Base-by-base conservation (phyloP, 1,140 invertebrate species). In the Limonius californicus region DNA sequence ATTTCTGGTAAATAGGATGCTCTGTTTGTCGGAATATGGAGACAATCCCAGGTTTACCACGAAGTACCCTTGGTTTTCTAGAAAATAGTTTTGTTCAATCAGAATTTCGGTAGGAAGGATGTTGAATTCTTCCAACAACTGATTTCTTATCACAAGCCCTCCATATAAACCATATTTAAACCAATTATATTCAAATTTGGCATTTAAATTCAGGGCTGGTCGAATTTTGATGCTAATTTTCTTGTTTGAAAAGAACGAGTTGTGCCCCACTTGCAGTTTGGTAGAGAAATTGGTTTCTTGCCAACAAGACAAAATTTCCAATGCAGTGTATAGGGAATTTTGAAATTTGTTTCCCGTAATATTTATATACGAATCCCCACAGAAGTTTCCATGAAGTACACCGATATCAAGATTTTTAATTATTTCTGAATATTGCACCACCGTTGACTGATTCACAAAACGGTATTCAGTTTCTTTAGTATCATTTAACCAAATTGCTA, bases 51-150 rank as follows among this genome's bases (percentile, higher is more conserved):
- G 76, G 70, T 89, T 94, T 0, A 88, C 89, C 0, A 95, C 93
- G 78, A 92, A 98, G 0, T 86, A 79, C 0, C 97, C 97, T 30
- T 80, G 82, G 76, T 98, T 99, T 8, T 88, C 81, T 57, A 86
- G 84, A 74, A 99, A 98, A 71, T 89, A 87, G 74, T 98, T 99
- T 70, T 95, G 86, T 70, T 89, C 86, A 54, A 99, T 88, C 11
- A 86, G 64, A 45, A 98, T 80, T 62, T 85, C 81, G 0, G 86
- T 85, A 50, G 61, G 0, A 86, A 88, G 16, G 84, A 83, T 43
- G 79, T 85, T 82, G 67, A 90, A 89, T 75, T 91, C 90, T 65
- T 87, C 84, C 68, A 85, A 77, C 21, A 87, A 76, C 69, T 87
- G 77, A 81, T 98, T 98, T 73, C 90, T 87, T 27, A 99, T 89